phyloP scores from a whole-genome alignment of 2,888 invertebrate genomes.

The Phymatocera aterrima region DNA sequence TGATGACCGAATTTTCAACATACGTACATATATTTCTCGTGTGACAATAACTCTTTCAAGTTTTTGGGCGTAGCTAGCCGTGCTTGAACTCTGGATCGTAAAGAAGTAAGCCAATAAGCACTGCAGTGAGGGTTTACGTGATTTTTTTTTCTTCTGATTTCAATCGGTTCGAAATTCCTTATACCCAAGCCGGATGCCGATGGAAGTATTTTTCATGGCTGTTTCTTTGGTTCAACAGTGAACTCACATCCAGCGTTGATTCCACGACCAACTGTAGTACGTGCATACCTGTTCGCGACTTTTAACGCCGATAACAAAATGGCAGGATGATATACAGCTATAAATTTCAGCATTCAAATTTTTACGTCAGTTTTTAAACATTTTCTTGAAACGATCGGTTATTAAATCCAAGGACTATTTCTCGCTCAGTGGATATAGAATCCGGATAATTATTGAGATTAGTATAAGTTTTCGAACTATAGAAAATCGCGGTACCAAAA shows the following conservation, averaged over 20 bases:
- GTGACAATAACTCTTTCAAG: not conserved
- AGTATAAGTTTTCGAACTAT: not conserved
- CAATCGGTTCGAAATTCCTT: not conserved
- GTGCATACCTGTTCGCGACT: no score
- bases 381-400: not conserved
- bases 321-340: no score
- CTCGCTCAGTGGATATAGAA: not conserved
- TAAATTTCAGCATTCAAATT: not conserved
- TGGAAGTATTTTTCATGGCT: not conserved
- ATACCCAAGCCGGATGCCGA: not conserved
- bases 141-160: not conserved
- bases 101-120: slow-evolving; percentile 7
- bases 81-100: not conserved
- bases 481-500: no score
- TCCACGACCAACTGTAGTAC: not conserved
- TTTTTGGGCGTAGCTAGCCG: not conserved
- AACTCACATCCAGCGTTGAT: not conserved
- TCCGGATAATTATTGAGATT: not conserved
- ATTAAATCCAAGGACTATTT: not conserved
- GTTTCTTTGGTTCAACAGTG: not conserved
- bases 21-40: slow-evolving; percentile 8
- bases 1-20: not conserved
- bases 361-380: not conserved
- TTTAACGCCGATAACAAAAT: not conserved
- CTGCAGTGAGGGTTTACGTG: not conserved